Evolutionary conservation across 1,140 invertebrate genomes (phyloP).

Genomic region (Dendroctonus valens): DNA sequence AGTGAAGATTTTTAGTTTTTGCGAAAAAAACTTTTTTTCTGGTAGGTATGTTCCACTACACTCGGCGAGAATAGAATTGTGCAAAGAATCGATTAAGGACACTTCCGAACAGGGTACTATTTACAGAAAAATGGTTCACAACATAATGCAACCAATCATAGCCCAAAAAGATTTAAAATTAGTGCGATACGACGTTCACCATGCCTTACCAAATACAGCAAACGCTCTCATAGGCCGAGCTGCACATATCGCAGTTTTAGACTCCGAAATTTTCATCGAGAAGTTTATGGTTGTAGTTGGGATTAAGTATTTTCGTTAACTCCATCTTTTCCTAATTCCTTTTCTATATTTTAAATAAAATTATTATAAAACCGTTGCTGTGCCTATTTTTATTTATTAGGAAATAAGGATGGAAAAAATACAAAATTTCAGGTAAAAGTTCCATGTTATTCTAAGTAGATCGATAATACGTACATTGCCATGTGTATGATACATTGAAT

Average conservation of each 20-base stretch:
- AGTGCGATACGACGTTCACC: conserved; percentile 91
- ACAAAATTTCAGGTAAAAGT: too few relatives aligned
- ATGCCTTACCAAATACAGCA: conserved; percentile 88
- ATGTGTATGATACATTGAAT: conserved; percentile 3
- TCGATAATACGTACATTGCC: neutral
- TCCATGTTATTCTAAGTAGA: neutral
- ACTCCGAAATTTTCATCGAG: conserved; percentile 96
- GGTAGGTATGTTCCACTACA: conserved; percentile 87
- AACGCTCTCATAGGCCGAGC: conserved; percentile 92
- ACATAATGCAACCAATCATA: conserved; percentile 87
- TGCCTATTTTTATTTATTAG: neutral
- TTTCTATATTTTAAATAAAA: conserved; percentile 37
- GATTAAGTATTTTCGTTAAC: conserved; percentile 91
- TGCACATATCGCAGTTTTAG: conserved; percentile 94
- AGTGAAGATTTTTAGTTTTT: neutral
- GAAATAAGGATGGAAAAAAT: neutral
- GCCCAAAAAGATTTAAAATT: conserved; percentile 73
- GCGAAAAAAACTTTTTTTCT: neutral
- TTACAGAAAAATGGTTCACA: conserved; percentile 90
- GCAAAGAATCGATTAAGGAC: conserved; percentile 89
- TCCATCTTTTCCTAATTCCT: conserved; percentile 24
- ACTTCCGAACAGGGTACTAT: conserved; percentile 76
- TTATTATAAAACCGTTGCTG: conserved; percentile 11
- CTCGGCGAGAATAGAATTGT: conserved; percentile 89
- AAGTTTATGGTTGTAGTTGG: conserved; percentile 93